Base-by-base conservation (phyloP, 2,113 vertebrate species). In the Genyomyrus donnyi region DNA sequence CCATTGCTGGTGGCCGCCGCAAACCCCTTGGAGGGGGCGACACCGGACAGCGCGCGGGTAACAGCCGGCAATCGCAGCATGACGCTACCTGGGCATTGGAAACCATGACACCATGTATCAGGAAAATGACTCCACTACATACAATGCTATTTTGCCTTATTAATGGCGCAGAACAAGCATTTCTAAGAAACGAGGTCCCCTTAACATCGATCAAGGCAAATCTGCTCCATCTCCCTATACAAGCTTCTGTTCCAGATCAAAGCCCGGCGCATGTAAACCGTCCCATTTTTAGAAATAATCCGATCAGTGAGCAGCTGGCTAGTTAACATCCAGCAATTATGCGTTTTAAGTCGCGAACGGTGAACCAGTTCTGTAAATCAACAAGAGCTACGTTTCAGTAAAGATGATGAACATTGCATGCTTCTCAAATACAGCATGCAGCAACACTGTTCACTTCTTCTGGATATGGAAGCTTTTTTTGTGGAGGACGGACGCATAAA, bases 61-160 rank as follows among this genome's bases (percentile, higher is more conserved):
- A 96, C 91, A 48, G 91, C 94, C 88, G 96, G 94, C 27, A 98
- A 94, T 91, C 97, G 97, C 92, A 98, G 90, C 98, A 99, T 98
- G 90, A 85, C 93, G 92, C 97, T 97, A 77, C 62, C 90, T 91
- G 93, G 87, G 7, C 45, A 46, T n/a, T 21, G 42, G 92, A 87
- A 27, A 87, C 5, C 24, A 87, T 27, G 48, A 35, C 48, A 52
- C 27, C 21, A 39, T 17, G 13, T 17, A 77, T 77, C 70, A 77
- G 35, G 15, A 35, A 77, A 77, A 77, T 7, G 70, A 80, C 74
- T 42, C 35, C 31, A 42, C 2, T 42, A 6, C 74, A 42, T 42
- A 80, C 35, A 42, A 19, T 8, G 35, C 5, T 80, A 80, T 80
- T 80, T 19, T 42, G 15, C 35, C 35, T 42, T 39, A 80, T 24